These are phyloP conservation scores for Hyles lineata DNA, from an alignment of 2,888 invertebrate genomes.

Conservation along the genomic window DNA sequence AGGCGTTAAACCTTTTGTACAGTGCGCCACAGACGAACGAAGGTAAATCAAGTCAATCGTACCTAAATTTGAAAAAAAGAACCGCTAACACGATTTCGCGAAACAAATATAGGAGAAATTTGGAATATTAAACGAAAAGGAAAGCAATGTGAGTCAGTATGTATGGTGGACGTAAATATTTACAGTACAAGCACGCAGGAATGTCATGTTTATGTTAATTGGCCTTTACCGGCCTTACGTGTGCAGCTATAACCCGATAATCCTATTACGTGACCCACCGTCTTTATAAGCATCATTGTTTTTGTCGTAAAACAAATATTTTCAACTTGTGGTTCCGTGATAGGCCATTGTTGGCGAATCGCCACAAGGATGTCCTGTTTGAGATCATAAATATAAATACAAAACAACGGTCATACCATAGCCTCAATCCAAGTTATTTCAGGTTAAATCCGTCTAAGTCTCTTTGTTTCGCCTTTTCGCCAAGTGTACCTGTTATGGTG, in stretches of 20 bases:
- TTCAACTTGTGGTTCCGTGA: slow-evolving; percentile 51
- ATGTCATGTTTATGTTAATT: slow-evolving; percentile 67
- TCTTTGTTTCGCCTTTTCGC: background rate
- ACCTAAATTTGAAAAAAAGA: background rate
- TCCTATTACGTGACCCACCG: slow-evolving; percentile 62
- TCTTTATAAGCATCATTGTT: slow-evolving; percentile 47
- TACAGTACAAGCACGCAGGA: slow-evolving; percentile 54
- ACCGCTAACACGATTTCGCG: background rate
- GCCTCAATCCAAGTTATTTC: background rate
- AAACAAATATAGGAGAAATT: slow-evolving; percentile 8
- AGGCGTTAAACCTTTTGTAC: too few species aligned
- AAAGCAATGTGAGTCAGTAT: slow-evolving; percentile 54
- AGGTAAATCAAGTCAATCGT: background rate
- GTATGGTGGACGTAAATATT: slow-evolving; percentile 52
- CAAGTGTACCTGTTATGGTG: too few species aligned
- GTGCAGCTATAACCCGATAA: slow-evolving; percentile 65
- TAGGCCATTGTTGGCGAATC: slow-evolving; percentile 47
- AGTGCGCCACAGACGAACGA: too few species aligned
- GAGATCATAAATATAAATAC: slow-evolving; percentile 18
- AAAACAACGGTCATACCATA: background rate
- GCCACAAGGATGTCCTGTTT: slow-evolving; percentile 48
- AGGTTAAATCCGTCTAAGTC: background rate
- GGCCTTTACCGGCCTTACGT: slow-evolving; percentile 60
- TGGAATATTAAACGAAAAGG: slow-evolving; percentile 53
- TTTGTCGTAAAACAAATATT: slow-evolving; percentile 65